These are phyloP conservation scores for Drosophila nasuta DNA, from an alignment of 1,140 invertebrate genomes.

Conservation along the genomic window DNA sequence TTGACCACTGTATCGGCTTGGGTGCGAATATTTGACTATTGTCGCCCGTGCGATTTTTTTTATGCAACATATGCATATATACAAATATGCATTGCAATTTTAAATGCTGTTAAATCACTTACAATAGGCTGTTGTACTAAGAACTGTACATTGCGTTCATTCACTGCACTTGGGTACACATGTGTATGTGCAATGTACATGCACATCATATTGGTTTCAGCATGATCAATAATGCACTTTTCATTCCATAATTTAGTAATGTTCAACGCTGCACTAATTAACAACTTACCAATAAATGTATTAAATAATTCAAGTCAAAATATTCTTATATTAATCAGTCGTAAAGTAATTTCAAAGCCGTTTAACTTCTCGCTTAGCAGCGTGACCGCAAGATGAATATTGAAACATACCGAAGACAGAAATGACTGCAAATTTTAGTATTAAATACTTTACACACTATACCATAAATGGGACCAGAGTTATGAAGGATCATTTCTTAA, in stretches of 20 bases:
- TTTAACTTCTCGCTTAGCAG: neutral
- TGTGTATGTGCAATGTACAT: conserved; percentile 8
- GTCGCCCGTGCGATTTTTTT: neutral
- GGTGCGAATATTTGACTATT: neutral
- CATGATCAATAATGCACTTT: neutral
- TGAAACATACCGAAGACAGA: neutral
- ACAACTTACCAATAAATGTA: conserved; percentile 16
- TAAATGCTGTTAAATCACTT: neutral
- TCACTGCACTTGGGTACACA: conserved; percentile 9
- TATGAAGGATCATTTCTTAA: no score
- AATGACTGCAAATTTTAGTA: neutral
- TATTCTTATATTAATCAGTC: conserved; percentile 18
- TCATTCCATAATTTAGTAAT: neutral
- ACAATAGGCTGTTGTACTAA: neutral
- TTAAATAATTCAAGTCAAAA: conserved; percentile 1
- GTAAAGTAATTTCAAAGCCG: conserved; percentile 11
- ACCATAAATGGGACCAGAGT: neutral
- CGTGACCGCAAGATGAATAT: neutral
- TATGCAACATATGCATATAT: neutral
- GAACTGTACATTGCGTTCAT: conserved; percentile 6
- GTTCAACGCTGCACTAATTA: neutral
- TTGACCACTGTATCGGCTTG: conserved; percentile 6
- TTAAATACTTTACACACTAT: neutral
- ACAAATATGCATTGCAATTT: neutral
- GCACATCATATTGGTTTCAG: neutral